Evolutionary conservation across 92 coral and sea anemone species (phyloP).

Genomic region (Epizoanthus fatuus): DNA sequence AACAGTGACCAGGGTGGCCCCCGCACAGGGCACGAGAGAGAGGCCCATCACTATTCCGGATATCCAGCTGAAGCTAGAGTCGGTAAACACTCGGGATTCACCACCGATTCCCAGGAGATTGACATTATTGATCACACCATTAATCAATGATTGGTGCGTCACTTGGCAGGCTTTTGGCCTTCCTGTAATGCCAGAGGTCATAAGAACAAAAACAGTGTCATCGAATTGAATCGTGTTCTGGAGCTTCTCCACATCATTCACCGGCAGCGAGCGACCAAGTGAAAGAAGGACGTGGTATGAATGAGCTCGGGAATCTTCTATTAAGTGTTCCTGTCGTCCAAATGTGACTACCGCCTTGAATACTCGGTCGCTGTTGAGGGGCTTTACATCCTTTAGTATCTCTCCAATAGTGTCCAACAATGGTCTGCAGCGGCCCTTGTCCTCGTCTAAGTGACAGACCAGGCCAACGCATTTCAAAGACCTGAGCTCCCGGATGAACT

Average conservation of each 20-base stretch:
- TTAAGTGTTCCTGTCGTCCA: neutral
- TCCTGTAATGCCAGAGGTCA: constrained; percentile 48
- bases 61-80: neutral
- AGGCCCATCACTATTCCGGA: too few relatives aligned
- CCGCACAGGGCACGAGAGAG: too few relatives aligned
- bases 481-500: neutral
- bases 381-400: neutral
- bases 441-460: neutral
- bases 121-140: neutral
- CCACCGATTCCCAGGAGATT: neutral
- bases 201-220: constrained; percentile 2
- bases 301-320: neutral
- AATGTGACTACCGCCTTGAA: neutral
- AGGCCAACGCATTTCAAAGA: neutral
- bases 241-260: neutral
- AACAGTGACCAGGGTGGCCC: too few relatives aligned
- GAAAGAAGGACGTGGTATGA: neutral
- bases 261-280: neutral
- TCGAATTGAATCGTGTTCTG: constrained; percentile 28
- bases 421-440: neutral
- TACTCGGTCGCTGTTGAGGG: neutral
- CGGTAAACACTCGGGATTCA: neutral
- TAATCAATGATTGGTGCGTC: constrained; percentile 21
- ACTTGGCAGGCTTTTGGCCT: constrained; percentile 29
- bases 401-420: neutral